These are phyloP conservation scores for Chromobotia macracanthus DNA, from an alignment of 2,797 vertebrate species.

Conservation along the genomic window DNA sequence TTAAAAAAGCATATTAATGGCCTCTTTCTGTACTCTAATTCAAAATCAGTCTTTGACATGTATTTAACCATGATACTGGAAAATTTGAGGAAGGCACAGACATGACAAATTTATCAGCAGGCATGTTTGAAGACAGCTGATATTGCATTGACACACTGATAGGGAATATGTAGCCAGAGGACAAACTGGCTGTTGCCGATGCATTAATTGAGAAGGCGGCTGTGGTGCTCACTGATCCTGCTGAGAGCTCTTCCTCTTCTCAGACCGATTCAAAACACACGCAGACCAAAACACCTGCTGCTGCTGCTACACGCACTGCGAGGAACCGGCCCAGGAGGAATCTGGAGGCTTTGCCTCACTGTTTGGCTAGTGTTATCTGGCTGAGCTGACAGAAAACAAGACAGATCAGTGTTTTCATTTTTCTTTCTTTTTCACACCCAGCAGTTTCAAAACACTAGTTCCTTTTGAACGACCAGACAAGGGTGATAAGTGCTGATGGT, in stretches of 20 bases:
- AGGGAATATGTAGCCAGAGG: conserved; percentile 20
- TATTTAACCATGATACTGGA: neutral
- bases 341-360: conserved; percentile 47
- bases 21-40: neutral
- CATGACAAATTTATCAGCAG: neutral
- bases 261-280: conserved; percentile 38
- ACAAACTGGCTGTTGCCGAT: conserved; percentile 27
- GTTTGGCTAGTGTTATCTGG: conserved; percentile 50
- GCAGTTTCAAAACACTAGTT: conserved; percentile 52
- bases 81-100: conserved; percentile 1
- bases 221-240: conserved; percentile 21
- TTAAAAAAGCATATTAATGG: neutral
- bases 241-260: conserved; percentile 38
- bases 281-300: conserved; percentile 28
- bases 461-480: conserved; percentile 43
- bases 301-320: conserved; percentile 14
- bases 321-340: conserved; percentile 31
- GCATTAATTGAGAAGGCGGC: conserved; percentile 36
- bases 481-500: conserved; percentile 46
- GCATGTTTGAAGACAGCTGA: conserved; percentile 15
- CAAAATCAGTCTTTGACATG: neutral
- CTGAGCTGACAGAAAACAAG: conserved; percentile 50
- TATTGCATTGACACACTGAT: conserved; percentile 48
- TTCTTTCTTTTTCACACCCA: conserved; percentile 36
- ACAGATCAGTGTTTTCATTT: conserved; percentile 51